Evolutionary conservation across 1,140 invertebrate species (phyloP), one percentile per base, ranked within the genome.

Genomic region (Panonychus citri): DNA sequence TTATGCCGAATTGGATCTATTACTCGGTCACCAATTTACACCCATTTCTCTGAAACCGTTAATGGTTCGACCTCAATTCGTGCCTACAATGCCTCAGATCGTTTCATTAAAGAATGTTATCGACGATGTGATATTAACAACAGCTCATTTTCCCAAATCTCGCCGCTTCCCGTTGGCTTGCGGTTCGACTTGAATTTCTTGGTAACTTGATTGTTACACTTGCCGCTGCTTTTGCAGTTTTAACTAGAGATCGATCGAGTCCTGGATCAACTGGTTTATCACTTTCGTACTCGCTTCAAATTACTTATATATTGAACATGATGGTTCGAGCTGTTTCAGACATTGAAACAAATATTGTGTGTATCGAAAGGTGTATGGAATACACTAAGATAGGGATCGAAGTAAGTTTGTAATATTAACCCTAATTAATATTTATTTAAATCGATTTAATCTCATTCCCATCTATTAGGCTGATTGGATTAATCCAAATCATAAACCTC

Each of bases 191-290:
- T 12, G 70, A 71, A 51, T 65, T 68, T 49, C 43, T 69, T 5
- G 68, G 70, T 1, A 64, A 69, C 53, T 52, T 65, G 3, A 30
- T 60, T 30, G 46, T 60, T n/a, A 55, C 55, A 17, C n/a, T 84
- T 64, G 76, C 87, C 46, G 80, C 85, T 1, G 63, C n/a, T 93
- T 19, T 88, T 94, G 81, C 84, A 55, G 86, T 94, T 4, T 65
- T 86, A 27, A 76, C 72, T 39, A 76, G 79, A 55, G 76, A 83
- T 55, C 75, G 67, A 54, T 69, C 79, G 63, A 78, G 73, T 65
- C 71, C 85, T 25, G 85, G 85, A 39, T 67, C 85, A 48, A 85
- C 90, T 48, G 88, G 88, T 42, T 72, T 93, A 27, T 88, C 85
- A 1, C 75, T 93, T 62, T 87, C 81, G 63, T 93, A 90, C 68